Evolutionary conservation across 2,797 vertebrate species (phyloP).

Genomic region (Tokudaia tokunoshimensis): DNA sequence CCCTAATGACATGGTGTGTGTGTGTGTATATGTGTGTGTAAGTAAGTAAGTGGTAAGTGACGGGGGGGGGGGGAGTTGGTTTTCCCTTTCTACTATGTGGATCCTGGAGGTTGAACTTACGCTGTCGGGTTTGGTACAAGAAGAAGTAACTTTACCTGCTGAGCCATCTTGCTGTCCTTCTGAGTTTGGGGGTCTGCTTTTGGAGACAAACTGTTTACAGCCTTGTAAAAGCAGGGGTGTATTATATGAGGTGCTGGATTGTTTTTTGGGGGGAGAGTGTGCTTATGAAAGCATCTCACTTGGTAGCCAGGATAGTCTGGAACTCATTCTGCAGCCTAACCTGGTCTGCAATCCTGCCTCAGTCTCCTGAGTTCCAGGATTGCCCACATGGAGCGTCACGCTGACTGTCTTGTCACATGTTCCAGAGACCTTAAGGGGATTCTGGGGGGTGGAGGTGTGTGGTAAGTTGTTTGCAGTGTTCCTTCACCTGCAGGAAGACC

Average conservation of each 20-base stretch:
- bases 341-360: not conserved
- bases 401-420: too few relatives aligned
- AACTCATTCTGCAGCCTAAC: not conserved
- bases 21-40: not conserved
- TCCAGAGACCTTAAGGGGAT: not conserved
- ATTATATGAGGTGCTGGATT: not conserved
- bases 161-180: not conserved
- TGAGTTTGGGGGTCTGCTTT: not conserved
- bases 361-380: not conserved
- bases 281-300: not conserved
- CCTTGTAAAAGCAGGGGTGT: not conserved
- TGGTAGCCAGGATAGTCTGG: not conserved
- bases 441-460: not conserved
- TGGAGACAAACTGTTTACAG: not conserved
- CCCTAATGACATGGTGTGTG: too few relatives aligned
- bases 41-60: too few relatives aligned
- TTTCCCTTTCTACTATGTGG: not conserved
- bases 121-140: not conserved
- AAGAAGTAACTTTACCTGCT: not conserved
- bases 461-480: not conserved
- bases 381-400: not conserved
- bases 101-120: not conserved
- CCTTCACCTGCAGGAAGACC: slow-evolving; percentile 18
- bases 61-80: not conserved
- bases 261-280: not conserved